These are phyloP conservation scores for Parus major DNA, from an alignment of 2,113 vertebrate genomes.

Conservation along the genomic window DNA sequence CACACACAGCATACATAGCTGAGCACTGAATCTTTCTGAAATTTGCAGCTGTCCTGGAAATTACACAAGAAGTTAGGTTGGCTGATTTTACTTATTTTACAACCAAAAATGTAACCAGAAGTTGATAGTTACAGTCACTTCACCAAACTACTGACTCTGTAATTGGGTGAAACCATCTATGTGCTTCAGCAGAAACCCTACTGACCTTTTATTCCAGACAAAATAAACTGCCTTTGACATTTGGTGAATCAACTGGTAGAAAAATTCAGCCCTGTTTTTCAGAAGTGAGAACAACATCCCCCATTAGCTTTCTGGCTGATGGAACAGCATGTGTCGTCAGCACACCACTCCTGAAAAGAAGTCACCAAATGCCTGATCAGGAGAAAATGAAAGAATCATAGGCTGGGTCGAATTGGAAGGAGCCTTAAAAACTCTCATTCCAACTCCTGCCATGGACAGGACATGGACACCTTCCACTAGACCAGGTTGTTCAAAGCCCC, in stretches of 20 bases:
- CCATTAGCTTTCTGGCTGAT: not conserved
- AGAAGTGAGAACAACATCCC: not conserved
- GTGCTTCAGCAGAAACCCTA: not conserved
- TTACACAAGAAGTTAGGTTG: not conserved
- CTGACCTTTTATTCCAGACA: not conserved
- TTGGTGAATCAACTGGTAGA: not conserved
- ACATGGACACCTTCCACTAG: not conserved
- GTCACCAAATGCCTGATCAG: not conserved
- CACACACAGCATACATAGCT: not conserved
- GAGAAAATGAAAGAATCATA: not conserved
- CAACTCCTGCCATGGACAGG: not conserved
- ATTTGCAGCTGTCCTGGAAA: not conserved
- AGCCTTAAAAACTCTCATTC: not conserved
- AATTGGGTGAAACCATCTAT: not conserved
- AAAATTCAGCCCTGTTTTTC: not conserved
- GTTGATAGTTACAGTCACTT: not conserved
- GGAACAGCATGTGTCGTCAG: not conserved
- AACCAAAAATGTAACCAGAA: not conserved
- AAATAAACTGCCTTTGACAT: not conserved
- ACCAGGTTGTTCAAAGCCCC: not conserved
- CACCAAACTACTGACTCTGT: not conserved
- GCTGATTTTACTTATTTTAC: not conserved
- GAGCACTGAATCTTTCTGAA: not conserved
- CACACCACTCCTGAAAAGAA: not conserved
- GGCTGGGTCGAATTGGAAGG: not conserved